phyloP scores from a whole-genome alignment of 2,113 vertebrate genomes.

The Myrmecophaga tridactyla region DNA sequence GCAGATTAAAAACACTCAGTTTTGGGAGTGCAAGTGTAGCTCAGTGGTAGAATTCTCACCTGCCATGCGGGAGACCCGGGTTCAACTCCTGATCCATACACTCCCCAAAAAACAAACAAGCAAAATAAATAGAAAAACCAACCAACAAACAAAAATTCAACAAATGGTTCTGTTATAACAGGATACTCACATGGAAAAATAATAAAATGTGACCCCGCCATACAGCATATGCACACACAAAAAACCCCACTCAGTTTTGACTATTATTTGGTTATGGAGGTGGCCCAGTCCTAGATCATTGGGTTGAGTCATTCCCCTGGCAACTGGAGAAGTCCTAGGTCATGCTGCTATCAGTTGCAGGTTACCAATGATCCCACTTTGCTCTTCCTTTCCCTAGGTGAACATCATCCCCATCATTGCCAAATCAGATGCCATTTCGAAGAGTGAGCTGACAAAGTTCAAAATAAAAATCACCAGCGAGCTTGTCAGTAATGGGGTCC shows the following conservation, averaged over 20 bases:
- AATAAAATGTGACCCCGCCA: too few species aligned
- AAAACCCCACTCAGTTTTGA: neutral
- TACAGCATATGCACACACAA: too few species aligned
- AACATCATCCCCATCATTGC: conserved; percentile 99
- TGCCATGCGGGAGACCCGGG: too few species aligned
- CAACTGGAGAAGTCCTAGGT: neutral
- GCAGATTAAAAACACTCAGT: neutral
- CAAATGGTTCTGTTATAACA: too few species aligned
- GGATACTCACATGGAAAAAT: too few species aligned
- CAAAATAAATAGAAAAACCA: too few species aligned
- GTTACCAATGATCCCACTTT: neutral
- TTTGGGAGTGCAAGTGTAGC: too few species aligned
- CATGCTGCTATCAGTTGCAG: neutral
- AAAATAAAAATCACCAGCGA: conserved; percentile 99
- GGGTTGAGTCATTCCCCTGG: neutral
- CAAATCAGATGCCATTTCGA: conserved; percentile 98
- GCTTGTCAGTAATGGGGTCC: conserved; percentile 97
- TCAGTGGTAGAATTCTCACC: too few species aligned
- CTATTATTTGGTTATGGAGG: neutral
- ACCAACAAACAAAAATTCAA: too few species aligned
- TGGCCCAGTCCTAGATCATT: neutral
- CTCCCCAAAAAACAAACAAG: too few species aligned
- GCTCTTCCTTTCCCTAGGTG: conserved; percentile 84
- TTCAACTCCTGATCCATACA: too few species aligned
- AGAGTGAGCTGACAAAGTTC: conserved; percentile 98